phyloP scores from a whole-genome alignment of 2,888 invertebrate genomes.

The Spilosoma lubricipeda region DNA sequence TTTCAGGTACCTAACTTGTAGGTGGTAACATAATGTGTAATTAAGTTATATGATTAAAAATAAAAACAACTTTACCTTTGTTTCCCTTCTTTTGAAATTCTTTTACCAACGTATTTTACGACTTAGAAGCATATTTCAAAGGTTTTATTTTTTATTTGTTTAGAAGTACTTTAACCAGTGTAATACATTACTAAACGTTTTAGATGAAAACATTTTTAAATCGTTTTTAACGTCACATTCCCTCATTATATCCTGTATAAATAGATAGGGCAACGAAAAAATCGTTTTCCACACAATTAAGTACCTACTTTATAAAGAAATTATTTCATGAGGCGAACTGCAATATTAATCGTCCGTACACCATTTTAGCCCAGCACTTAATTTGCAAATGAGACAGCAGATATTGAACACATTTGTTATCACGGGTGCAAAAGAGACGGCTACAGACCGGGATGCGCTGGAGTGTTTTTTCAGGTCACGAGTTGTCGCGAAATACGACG shows the following conservation, averaged over 20 bases:
- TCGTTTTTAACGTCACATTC: background rate
- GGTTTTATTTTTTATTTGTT: background rate
- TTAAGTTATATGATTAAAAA: no score
- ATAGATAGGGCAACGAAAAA: background rate
- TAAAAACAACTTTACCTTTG: no score
- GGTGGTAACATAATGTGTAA: no score
- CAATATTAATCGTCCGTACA: constrained; percentile 12
- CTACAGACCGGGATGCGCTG: constrained; percentile 39
- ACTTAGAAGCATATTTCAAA: background rate
- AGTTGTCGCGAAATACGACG: constrained; percentile 60
- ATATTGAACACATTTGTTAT: background rate
- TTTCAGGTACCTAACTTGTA: no score
- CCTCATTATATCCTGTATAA: background rate
- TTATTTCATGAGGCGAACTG: constrained; percentile 18
- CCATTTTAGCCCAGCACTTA: constrained; percentile 22
- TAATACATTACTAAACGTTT: no score
- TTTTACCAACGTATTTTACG: background rate
- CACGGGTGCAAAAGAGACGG: constrained; percentile 24
- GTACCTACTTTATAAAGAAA: constrained; percentile 3
- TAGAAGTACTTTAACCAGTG: background rate
- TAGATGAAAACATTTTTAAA: background rate
- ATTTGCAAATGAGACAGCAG: constrained; percentile 13
- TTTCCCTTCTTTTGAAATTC: background rate
- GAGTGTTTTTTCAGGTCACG: constrained; percentile 65
- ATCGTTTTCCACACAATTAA: constrained; percentile 8